A percentile compares a stretch with the other conserved stretches of the same genome.
phyloP scores from a whole-genome alignment of 2,888 invertebrate genomes.

The Rugalucina vietnamica region DNA sequence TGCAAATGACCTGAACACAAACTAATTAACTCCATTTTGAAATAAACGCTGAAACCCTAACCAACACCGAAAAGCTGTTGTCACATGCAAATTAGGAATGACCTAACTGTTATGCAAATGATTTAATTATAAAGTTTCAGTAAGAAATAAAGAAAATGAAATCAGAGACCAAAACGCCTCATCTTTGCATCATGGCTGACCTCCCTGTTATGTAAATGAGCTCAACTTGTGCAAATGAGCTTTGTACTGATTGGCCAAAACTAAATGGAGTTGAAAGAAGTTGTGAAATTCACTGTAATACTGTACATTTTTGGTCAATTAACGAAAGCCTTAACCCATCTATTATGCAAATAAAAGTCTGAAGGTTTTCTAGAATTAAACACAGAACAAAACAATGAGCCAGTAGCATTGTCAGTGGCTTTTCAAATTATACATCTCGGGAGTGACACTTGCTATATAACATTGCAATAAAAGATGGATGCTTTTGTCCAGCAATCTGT shows the following conservation, averaged over 20 bases:
- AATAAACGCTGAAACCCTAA: not conserved
- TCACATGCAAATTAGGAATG: constrained; percentile 45
- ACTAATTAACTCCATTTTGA: not conserved
- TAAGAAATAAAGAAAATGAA: constrained; percentile 15
- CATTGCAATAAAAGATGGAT: not conserved
- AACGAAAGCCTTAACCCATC: constrained; percentile 8
- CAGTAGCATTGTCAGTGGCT: not conserved
- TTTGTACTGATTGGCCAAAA: not conserved
- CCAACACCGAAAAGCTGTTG: constrained; percentile 1
- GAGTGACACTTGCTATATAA: constrained; percentile 5
- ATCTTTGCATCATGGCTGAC: constrained; percentile 2
- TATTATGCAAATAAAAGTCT: constrained; percentile 12
- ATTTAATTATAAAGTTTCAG: constrained; percentile 14
- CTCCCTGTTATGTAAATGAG: constrained; percentile 8
- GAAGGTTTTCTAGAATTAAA: constrained; percentile 6
- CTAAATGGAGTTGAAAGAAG: constrained; percentile 4
- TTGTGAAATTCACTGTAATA: constrained; percentile 12
- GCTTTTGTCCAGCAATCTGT: not conserved
- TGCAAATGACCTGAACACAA: constrained; percentile 4
- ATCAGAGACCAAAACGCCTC: not conserved
- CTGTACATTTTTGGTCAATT: constrained; percentile 12
- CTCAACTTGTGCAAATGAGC: not conserved
- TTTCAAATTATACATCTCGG: not conserved
- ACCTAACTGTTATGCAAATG: constrained; percentile 62
- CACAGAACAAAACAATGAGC: not conserved